Conservation (phyloP, 2,113 vertebrate genomes). For the Grantiella picta region DNA sequence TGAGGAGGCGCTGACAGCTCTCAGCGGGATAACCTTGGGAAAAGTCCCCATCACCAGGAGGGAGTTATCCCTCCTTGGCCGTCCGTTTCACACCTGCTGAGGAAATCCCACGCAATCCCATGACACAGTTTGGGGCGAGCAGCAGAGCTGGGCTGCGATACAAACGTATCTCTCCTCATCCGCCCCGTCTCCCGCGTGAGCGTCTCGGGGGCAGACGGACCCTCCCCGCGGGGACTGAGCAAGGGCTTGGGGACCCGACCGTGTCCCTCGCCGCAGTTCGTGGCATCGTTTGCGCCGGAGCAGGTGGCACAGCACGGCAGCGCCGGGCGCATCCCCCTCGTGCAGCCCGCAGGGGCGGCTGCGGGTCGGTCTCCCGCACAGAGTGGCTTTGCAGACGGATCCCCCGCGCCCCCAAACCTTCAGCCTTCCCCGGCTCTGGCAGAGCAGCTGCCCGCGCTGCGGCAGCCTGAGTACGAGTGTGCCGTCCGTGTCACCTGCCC, state of each 20-base stretch:
- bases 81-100: neutral
- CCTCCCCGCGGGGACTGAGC: neutral
- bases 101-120: neutral
- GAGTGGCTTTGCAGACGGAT: neutral
- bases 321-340: no score
- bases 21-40: neutral
- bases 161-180: accelerated
- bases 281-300: neutral
- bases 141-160: neutral
- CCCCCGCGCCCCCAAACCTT: neutral
- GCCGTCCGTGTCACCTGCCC: neutral
- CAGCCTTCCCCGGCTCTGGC: neutral
- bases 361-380: neutral
- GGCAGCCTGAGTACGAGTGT: no score
- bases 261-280: neutral
- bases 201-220: no score
- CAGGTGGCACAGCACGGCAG: neutral
- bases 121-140: neutral
- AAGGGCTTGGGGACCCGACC: neutral
- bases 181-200: neutral
- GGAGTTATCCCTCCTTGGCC: neutral
- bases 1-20: neutral
- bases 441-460: neutral
- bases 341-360: neutral
- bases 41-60: neutral